Percentiles rank a stretch among this genome's conserved stretches.
Conservation (phyloP, 2,888 invertebrate genomes). For the Acleris emargana region DNA sequence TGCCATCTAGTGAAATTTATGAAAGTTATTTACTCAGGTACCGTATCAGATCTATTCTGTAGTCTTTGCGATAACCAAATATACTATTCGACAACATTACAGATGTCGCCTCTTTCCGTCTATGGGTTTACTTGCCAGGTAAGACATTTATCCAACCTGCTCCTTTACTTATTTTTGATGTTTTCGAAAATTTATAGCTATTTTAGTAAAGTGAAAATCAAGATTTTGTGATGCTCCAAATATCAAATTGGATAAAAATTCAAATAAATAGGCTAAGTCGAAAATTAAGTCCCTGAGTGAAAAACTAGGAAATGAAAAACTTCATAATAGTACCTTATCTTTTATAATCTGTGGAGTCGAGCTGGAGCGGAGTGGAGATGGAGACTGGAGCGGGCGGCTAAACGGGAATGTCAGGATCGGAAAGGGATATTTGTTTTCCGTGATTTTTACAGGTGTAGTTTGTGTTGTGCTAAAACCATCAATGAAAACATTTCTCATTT, state of each 20-base stretch:
- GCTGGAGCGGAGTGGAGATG: conserved; percentile 29
- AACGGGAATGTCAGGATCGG: conserved; percentile 42
- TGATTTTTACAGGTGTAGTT: conserved; percentile 43
- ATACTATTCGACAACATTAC: background rate
- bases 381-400: conserved; percentile 20
- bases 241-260: too few species aligned
- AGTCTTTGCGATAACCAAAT: background rate
- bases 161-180: too few species aligned
- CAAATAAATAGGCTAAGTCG: too few species aligned
- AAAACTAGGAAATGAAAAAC: too few species aligned
- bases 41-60: background rate
- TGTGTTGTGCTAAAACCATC: conserved; percentile 67
- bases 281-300: too few species aligned
- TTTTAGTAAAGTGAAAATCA: too few species aligned
- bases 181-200: too few species aligned
- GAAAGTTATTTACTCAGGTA: too few species aligned
- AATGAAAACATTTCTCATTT: conserved; percentile 50
- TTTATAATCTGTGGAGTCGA: background rate
- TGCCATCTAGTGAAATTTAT: background rate
- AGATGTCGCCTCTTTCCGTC: conserved; percentile 40
- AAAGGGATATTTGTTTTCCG: conserved; percentile 38
- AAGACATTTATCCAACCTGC: background rate
- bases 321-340: too few species aligned
- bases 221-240: too few species aligned
- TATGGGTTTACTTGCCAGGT: background rate